Evolutionary conservation across 2,113 vertebrate species (phyloP), one percentile per base, ranked within the genome.

Genomic region (Pterocles burchelli): DNA sequence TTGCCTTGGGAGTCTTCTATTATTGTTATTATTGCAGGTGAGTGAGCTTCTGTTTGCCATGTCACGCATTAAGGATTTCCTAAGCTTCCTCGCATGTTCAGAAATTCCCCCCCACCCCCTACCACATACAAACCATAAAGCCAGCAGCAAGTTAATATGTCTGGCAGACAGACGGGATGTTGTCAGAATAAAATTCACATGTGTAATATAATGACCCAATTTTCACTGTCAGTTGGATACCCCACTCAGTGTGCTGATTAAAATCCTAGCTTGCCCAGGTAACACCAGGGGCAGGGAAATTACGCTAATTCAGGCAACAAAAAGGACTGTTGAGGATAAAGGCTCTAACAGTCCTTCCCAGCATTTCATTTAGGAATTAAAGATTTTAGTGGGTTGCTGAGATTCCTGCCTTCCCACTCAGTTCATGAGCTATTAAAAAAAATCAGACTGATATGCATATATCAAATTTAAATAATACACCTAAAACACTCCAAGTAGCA

Each of bases 321-420:
- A 63, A 74, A 78, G 8, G 49, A 79, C 22, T 77, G 31, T 33
- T 85, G 48, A 85, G 52, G 29, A 84, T 67, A 78, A 86, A 90
- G 57, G 46, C n/a, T 90, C 31, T 26, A 93, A 71, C 28, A 9
- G 1, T 70, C 48, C 51, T 90, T 77, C 65, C 46, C 92, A 59
- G 21, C 58, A 75, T 89, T 93, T 88, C 57, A 92, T 86, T 57
- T 67, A 57, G 34, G 43, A 90, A 88, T 70, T 65, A 93, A 81
- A 33, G 16, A 86, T 54, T 94, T 93, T 17, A 86, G 48, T 28
- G 22, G 36, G 41, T 31, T 91, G 36, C 41, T 68, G 28, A 71
- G 70, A 93, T 74, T 86, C 80, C 75, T 88, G 36, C 46, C 67
- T 77, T 34, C 62, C 59, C 48, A 55, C 33, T 8, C 34, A 81